Base-by-base conservation (phyloP, 2,113 vertebrate species). In the Ptilorrhoa leucosticta region DNA sequence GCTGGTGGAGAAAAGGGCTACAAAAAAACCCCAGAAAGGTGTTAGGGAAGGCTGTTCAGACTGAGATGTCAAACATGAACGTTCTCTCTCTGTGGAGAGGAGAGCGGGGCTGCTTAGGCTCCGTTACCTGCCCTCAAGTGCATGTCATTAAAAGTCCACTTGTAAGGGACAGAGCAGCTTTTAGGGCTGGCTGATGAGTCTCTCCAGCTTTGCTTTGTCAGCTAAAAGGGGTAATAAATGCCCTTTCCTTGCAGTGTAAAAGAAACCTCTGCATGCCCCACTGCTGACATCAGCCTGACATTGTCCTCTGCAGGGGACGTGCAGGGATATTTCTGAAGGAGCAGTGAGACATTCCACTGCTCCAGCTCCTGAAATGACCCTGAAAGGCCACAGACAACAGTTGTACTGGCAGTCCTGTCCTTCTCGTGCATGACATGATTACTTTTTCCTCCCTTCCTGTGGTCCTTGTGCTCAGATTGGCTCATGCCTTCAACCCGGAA, bases 311-410 rank as follows among this genome's bases (percentile, higher is more conserved):
- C 83, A 68, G 85, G 75, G 64, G 82, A 90, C 44, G 13, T 78
- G 91, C 5, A 9, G 90, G 86, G 92, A 89, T 89, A 87, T 92
- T 97, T 92, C 92, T 96, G 94, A 96, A 95, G 95, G 90, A 97
- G 92, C 85, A 83, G 60, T 20, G 94, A 92, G 90, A 94, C 84
- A 90, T 96, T 91, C 87, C 93, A 35, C 15, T 45, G 94, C 85
- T 75, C 60, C 81, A 69, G 50, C 82, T 93, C 86, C 88, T 84
- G 88, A 56, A 78, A 64, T 72, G 92, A 94, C 88, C 76, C 86
- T n/a, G 86, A 76, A 78, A 56, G 91, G 80, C 90, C 77, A 75
- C 15, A 1, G 18, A 40, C 64, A 87, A 0, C 70, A 68, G 44
- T 87, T 78, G 85, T 24, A n/a, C 37, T 83, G 75, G 68, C 40